A percentile compares a stretch with the other conserved stretches of the same genome.
phyloP scores from a whole-genome alignment of 2,888 invertebrate species.

The Galeopsomyia nigrocyanea region DNA sequence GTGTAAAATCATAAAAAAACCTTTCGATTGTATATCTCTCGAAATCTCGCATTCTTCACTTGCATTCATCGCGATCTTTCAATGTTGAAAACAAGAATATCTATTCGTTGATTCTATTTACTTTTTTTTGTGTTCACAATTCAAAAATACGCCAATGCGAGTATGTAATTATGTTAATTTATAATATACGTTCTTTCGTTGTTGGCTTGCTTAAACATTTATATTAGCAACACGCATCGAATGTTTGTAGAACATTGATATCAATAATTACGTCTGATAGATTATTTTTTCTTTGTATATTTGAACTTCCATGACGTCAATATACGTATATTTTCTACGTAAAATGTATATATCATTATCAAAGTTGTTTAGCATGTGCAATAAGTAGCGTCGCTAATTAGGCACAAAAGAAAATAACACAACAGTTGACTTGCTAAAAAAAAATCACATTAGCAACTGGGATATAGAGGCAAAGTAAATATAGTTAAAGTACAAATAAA shows the following conservation, averaged over 20 bases:
- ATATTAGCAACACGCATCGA: slow-evolving; percentile 16
- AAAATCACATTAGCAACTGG: slow-evolving; percentile 35
- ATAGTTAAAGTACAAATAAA: slow-evolving; percentile 29
- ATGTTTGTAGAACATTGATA: slow-evolving; percentile 20
- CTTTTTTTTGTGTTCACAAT: neutral
- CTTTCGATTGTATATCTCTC: slow-evolving; percentile 5
- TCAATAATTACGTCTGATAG: slow-evolving; percentile 7
- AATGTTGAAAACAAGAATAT: slow-evolving; percentile 24
- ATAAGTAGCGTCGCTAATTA: slow-evolving; percentile 38
- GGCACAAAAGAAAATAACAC: slow-evolving; percentile 20
- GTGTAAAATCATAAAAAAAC: slow-evolving; percentile 6
- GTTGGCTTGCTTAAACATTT: slow-evolving; percentile 1
- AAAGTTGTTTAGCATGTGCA: slow-evolving; percentile 23
- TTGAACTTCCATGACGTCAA: slow-evolving; percentile 10
- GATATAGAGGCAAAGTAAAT: slow-evolving; percentile 15
- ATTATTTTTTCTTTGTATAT: neutral
- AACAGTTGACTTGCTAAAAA: slow-evolving; percentile 34
- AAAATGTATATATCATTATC: slow-evolving; percentile 17
- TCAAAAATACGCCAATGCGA: no score
- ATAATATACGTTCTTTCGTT: slow-evolving; percentile 7
- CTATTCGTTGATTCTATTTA: slow-evolving; percentile 3
- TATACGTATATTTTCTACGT: slow-evolving; percentile 9
- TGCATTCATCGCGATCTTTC: slow-evolving; percentile 2
- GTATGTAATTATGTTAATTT: neutral
- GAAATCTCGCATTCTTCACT: slow-evolving; percentile 5